Evolutionary conservation across 2,888 invertebrate genomes (phyloP).

Genomic region (Nesidiocoris tenuis): DNA sequence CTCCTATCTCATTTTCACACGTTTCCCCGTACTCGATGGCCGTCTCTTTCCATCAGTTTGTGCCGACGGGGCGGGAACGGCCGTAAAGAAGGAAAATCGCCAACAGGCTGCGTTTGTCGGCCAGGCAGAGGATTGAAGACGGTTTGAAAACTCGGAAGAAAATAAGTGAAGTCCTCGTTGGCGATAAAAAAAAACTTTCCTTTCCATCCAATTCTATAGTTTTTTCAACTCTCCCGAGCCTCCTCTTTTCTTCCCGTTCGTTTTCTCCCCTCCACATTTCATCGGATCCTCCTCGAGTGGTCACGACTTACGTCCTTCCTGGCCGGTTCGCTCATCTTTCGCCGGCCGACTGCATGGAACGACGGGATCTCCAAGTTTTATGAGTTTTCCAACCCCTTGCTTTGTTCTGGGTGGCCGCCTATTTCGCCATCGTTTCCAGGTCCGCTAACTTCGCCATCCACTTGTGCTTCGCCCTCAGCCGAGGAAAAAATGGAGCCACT

Average conservation of each 20-base stretch:
- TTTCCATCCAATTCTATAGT: not conserved
- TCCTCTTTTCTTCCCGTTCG: not conserved
- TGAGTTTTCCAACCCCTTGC: not conserved
- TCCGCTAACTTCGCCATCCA: not conserved
- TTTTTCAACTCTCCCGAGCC: too few species aligned
- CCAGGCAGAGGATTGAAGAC: not conserved
- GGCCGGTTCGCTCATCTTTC: not conserved
- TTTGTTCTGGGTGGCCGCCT: not conserved
- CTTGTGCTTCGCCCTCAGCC: not conserved
- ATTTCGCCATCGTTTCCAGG: not conserved
- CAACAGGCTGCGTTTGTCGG: not conserved
- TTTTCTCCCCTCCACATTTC: not conserved
- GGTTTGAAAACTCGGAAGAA: not conserved
- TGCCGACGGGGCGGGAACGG: too few species aligned
- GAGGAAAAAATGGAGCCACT: not conserved
- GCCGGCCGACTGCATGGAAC: not conserved
- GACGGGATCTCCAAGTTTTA: not conserved
- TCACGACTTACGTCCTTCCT: not conserved
- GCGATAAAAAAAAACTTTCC: not conserved
- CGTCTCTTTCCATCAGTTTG: too few species aligned
- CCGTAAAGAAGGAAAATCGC: not conserved
- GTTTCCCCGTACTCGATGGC: not conserved
- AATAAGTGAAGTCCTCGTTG: not conserved
- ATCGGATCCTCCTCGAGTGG: not conserved
- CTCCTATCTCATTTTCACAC: not conserved